Conservation (phyloP, 1,140 invertebrate genomes). For the Macrobrachium nipponense region DNA sequence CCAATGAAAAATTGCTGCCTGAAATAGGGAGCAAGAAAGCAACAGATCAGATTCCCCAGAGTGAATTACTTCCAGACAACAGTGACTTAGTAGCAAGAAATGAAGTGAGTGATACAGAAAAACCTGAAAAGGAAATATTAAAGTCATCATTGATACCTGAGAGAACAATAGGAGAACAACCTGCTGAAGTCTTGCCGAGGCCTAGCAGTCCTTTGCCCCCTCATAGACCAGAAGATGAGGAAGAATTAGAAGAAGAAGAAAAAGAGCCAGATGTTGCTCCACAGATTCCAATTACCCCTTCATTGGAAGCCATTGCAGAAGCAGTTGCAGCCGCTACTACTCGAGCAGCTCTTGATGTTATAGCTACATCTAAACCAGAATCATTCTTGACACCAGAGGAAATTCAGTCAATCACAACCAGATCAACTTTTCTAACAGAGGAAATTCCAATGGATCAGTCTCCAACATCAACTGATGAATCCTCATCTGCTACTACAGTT, state of each 20-base stretch:
- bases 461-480: slow-evolving; percentile 25
- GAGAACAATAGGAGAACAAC: too few relatives aligned
- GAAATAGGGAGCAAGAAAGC: background rate
- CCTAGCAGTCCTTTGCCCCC: slow-evolving; percentile 14
- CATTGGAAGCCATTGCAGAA: slow-evolving; percentile 40
- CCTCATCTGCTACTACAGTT: slow-evolving; percentile 30
- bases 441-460: slow-evolving; percentile 11
- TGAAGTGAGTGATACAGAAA: background rate
- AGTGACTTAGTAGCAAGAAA: background rate
- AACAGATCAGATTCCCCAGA: slow-evolving; percentile 1
- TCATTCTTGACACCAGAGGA: background rate
- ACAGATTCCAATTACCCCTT: slow-evolving; percentile 4
- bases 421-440: background rate
- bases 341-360: slow-evolving; percentile 26
- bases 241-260: slow-evolving; percentile 8
- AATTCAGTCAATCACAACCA: background rate
- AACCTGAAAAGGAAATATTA: background rate
- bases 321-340: slow-evolving; percentile 43
- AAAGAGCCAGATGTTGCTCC: background rate
- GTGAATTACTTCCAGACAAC: background rate
- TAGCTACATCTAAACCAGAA: slow-evolving; percentile 19
- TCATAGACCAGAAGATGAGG: background rate
- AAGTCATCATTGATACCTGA: background rate
- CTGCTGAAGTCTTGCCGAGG: background rate
- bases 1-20: background rate